These are phyloP conservation scores for Apamea epomidion DNA, from an alignment of 2,888 invertebrate species.

Conservation along the genomic window DNA sequence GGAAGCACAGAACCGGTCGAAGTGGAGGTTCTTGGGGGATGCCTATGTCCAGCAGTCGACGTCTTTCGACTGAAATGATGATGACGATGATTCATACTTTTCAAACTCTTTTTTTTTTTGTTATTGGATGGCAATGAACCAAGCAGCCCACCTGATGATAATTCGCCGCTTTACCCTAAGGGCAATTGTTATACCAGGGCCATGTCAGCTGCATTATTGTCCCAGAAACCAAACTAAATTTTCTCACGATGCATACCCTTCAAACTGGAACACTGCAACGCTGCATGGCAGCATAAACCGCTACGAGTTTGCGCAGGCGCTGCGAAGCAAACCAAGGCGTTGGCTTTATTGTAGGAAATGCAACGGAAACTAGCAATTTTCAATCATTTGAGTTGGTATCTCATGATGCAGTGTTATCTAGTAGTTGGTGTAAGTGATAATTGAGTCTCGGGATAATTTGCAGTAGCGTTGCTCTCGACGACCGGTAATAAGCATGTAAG, in stretches of 20 bases:
- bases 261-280: slow-evolving; percentile 22
- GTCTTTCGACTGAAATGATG: background rate
- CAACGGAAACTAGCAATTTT: slow-evolving; percentile 40
- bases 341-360: slow-evolving; percentile 35
- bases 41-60: no score
- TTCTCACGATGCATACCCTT: background rate
- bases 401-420: slow-evolving; percentile 25
- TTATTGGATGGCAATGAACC: background rate
- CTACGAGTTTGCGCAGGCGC: slow-evolving; percentile 53
- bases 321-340: slow-evolving; percentile 20
- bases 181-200: background rate
- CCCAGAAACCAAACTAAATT: background rate
- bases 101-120: background rate
- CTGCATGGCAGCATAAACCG: background rate
- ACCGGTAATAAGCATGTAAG: slow-evolving; percentile 24
- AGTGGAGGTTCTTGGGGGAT: no score
- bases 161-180: background rate
- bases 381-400: slow-evolving; percentile 32
- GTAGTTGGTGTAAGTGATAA: slow-evolving; percentile 38
- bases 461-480: background rate
- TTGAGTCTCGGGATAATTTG: slow-evolving; percentile 35
- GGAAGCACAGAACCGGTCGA: background rate
- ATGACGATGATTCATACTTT: background rate
- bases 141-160: background rate
- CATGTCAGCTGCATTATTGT: background rate